Evolutionary conservation across 2,888 invertebrate genomes (phyloP), one percentile per base, ranked within the genome.

Genomic region (Crocallis elinguaria): DNA sequence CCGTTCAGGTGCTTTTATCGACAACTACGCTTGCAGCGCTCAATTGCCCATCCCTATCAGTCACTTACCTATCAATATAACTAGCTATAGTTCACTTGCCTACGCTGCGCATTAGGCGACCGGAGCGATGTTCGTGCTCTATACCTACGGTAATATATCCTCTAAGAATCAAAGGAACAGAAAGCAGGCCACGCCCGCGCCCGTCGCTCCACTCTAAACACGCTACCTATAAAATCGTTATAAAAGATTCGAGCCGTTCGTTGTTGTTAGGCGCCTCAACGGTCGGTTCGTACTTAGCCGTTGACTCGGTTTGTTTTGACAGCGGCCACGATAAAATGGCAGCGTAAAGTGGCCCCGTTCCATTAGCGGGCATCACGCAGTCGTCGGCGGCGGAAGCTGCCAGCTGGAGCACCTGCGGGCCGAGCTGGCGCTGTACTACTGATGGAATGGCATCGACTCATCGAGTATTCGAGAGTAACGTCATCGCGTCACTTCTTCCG

Each of bases 151-250:
- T n/a, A n/a, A n/a, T n/a, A n/a, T n/a, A n/a, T n/a, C n/a, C n/a
- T n/a, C n/a, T n/a, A n/a, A n/a, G n/a, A n/a, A n/a, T n/a, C n/a
- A 30, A 42, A 42, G 41, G 41, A 49, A 35, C 33, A 3, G 33
- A 41, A 41, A 36, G 49, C 27, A 36, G 49, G 49, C 35, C 30
- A 29, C 35, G 25, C 8, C 14, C 32, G 25, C 33, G 23, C 43
- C 23, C 12, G 44, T 27, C 35, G 35, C 25, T 17, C 13, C 5
- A 6, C 29, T 49, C 33, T 42, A 49, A 50, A 37, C 42, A 42
- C 21, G 41, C 42, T 27, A 41, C 30, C 36, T 42, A 42, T 49
- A 49, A 42, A 42, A 36, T 23, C 36, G 49, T 43, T 42, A 30
- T 36, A 36, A 42, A 30, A 43, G 42, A 43, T 21, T 19, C 36